Percentiles rank a stretch among this genome's conserved stretches.
phyloP scores from a whole-genome alignment of 2,888 invertebrate species.

The Dichetophora obliterata region DNA sequence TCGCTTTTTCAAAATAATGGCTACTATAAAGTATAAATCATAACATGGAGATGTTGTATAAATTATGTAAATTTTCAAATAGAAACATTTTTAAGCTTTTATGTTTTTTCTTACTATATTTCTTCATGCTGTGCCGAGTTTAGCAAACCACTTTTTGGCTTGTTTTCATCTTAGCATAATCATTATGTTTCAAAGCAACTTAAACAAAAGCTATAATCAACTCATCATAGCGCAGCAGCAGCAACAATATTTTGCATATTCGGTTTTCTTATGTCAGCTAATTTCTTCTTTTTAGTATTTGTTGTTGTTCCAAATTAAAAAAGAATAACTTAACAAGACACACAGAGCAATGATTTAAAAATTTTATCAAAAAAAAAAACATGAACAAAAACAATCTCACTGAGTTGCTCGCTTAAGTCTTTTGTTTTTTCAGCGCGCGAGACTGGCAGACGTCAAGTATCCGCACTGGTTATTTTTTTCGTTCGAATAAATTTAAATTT shows the following conservation, averaged over 20 bases:
- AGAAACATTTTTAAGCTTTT: neutral
- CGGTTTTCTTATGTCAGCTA: neutral
- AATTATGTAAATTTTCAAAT: slow-evolving; percentile 34
- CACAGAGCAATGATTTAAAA: neutral
- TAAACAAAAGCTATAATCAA: slow-evolving; percentile 27
- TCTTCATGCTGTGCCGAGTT: neutral
- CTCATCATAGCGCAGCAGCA: slow-evolving; percentile 20
- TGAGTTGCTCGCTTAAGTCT: slow-evolving; percentile 31
- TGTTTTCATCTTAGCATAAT: neutral
- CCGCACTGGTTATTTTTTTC: slow-evolving; percentile 1
- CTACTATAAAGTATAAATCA: slow-evolving; percentile 62
- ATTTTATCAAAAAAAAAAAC: neutral
- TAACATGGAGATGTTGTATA: slow-evolving; percentile 50
- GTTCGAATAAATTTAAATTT: slow-evolving; percentile 28
- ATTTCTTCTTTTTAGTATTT: neutral
- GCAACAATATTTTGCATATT: neutral
- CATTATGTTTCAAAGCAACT: slow-evolving; percentile 13
- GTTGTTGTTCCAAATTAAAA: too few species aligned
- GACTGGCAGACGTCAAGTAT: slow-evolving; percentile 18
- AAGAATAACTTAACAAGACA: too few species aligned
- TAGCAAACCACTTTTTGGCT: neutral
- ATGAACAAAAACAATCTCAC: neutral
- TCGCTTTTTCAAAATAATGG: slow-evolving; percentile 58
- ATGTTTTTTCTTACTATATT: neutral
- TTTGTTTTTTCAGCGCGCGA: slow-evolving; percentile 34